These are phyloP conservation scores for Pelusios castaneus DNA, from an alignment of 2,113 vertebrate species.

Conservation along the genomic window DNA sequence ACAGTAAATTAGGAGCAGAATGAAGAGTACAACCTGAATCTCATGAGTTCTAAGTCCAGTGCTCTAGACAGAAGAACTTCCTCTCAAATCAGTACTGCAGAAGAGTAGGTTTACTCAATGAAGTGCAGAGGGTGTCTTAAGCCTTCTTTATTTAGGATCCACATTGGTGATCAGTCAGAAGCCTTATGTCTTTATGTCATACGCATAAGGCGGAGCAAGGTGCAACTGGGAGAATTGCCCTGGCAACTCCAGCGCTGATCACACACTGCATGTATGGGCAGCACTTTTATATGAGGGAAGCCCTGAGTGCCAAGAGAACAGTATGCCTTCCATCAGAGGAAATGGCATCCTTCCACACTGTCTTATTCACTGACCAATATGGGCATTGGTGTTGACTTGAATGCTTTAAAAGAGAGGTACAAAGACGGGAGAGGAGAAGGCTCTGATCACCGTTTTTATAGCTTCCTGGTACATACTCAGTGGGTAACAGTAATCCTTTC, in stretches of 20 bases:
- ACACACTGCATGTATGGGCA: not conserved
- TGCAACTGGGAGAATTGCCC: not conserved
- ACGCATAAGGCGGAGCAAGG: not conserved
- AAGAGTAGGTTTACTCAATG: not conserved
- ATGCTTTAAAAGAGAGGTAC: not conserved
- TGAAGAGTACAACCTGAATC: not conserved
- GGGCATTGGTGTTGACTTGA: not conserved
- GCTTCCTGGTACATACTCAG: not conserved
- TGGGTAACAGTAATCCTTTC: not conserved
- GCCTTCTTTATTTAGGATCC: fast-evolving
- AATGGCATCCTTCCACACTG: not conserved
- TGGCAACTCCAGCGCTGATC: not conserved
- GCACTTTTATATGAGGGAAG: not conserved
- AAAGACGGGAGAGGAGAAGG: not conserved
- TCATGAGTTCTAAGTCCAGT: not conserved
- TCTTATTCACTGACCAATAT: not conserved
- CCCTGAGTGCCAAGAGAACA: not conserved
- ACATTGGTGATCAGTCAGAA: not conserved
- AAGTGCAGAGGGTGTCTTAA: not conserved
- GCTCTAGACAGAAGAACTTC: not conserved
- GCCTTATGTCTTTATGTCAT: not conserved
- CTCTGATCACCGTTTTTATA: not conserved
- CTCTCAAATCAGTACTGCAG: not conserved
- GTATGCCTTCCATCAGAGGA: not conserved
- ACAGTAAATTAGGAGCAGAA: not conserved